Evolutionary conservation across 37 sponge, comb jelly and placozoan species (phyloP).

Genomic region (Chondrosia reniformis): DNA sequence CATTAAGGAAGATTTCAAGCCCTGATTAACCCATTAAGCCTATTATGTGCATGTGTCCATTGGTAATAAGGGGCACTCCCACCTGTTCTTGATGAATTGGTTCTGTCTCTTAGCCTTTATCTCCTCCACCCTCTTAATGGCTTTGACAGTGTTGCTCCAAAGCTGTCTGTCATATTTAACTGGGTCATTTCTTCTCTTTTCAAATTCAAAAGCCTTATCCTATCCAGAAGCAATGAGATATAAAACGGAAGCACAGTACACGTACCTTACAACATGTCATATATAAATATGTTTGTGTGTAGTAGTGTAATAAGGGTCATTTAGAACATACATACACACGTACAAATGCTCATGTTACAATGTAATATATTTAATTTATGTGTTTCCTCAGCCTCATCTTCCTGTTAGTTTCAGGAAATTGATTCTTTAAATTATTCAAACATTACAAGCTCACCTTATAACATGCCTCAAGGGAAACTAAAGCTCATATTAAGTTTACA

Average conservation of each 20-base stretch:
- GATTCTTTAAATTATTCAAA: no score
- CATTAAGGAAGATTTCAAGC: no score
- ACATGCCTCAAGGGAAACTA: no score
- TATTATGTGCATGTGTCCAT: no score
- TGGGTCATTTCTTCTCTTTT: constrained; percentile 84
- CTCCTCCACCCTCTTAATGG: constrained; percentile 86
- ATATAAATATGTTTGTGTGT: neutral
- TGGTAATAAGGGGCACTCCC: no score
- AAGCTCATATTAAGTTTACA: no score
- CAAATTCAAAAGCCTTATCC: constrained; percentile 94
- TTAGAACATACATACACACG: constrained; percentile 1
- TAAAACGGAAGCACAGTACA: neutral
- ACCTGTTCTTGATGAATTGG: constrained; percentile 95
- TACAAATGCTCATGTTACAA: neutral
- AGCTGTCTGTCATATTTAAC: constrained; percentile 89
- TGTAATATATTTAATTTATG: no score
- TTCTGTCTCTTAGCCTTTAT: constrained; percentile 76
- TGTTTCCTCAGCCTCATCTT: no score
- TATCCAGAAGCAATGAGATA: constrained; percentile 17
- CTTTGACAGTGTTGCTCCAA: constrained; percentile 79
- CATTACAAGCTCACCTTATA: no score
- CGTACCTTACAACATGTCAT: neutral
- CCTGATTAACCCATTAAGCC: no score
- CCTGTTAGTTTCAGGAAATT: no score
- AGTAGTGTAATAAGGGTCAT: no score